A percentile compares a stretch with the other conserved stretches of the same genome.
Conservation (phyloP, 2,113 vertebrate genomes). For the Mixornis gularis region DNA sequence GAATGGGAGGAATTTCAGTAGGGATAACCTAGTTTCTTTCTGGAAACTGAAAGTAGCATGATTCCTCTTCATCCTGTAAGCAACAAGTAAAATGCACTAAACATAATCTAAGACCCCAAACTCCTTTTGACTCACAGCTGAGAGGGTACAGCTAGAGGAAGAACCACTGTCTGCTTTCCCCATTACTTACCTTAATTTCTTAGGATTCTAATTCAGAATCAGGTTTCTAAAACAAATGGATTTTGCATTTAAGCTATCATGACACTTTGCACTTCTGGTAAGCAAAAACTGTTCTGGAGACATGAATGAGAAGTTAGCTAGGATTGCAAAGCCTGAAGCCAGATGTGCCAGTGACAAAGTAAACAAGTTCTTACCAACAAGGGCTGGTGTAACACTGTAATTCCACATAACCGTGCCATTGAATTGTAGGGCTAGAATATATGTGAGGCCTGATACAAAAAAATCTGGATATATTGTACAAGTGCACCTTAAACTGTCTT, state of each 20-base stretch:
- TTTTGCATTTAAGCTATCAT: background rate
- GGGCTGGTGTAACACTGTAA: background rate
- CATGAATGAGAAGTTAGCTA: background rate
- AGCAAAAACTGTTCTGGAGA: background rate
- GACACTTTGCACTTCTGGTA: background rate
- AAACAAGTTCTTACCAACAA: conserved; percentile 54
- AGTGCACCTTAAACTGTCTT: background rate
- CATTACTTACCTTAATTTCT: background rate
- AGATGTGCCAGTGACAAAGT: background rate
- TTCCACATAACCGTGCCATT: conserved; percentile 33
- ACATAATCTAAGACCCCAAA: background rate
- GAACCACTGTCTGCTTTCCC: background rate
- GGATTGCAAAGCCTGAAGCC: background rate
- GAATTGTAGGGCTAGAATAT: conserved; percentile 27
- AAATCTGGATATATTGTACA: background rate
- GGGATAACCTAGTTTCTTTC: background rate
- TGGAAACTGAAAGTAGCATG: background rate
- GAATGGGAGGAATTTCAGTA: background rate
- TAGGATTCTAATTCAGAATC: background rate
- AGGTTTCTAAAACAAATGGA: background rate
- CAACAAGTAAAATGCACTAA: background rate
- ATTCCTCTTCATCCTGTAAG: background rate
- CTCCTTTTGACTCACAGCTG: background rate
- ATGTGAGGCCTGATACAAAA: background rate
- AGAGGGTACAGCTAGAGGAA: background rate